These are phyloP conservation scores for Cacoxenus indagator DNA, from an alignment of 2,888 invertebrate species.

Conservation along the genomic window DNA sequence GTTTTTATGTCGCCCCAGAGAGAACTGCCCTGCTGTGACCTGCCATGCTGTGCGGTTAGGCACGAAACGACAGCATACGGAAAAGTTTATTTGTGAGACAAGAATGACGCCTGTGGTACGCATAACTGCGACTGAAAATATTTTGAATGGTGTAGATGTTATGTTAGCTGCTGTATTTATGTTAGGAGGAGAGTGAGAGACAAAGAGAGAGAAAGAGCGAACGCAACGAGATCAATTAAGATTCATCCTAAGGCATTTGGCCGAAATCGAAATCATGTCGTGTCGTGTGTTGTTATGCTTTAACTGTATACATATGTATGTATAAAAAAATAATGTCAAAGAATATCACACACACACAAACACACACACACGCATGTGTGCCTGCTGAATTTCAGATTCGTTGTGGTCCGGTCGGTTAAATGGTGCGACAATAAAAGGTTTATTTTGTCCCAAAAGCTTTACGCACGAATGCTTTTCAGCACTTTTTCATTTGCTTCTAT, in stretches of 20 bases:
- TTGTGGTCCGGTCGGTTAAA: conserved; percentile 10
- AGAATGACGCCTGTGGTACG: background rate
- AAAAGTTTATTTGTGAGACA: conserved; percentile 16
- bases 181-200: background rate
- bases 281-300: background rate
- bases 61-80: conserved; percentile 3
- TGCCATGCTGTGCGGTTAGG: too few species aligned
- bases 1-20: conserved; percentile 8
- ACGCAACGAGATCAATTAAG: conserved; percentile 12
- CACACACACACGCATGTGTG: background rate
- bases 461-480: conserved; percentile 18
- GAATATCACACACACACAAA: background rate
- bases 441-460: conserved; percentile 20
- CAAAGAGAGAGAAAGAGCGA: background rate
- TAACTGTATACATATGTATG: background rate
- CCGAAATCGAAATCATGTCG: conserved; percentile 16
- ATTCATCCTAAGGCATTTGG: conserved; percentile 9
- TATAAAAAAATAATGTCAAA: background rate
- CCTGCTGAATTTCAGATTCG: conserved; percentile 7
- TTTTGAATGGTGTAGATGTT: too few species aligned
- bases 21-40: background rate
- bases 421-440: conserved; percentile 19
- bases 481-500: background rate
- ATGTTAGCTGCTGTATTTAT: background rate
- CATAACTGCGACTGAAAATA: conserved; percentile 2